Evolutionary conservation across 1,140 invertebrate species (phyloP), one percentile per base, ranked within the genome.

Genomic region (Ladona fulva): DNA sequence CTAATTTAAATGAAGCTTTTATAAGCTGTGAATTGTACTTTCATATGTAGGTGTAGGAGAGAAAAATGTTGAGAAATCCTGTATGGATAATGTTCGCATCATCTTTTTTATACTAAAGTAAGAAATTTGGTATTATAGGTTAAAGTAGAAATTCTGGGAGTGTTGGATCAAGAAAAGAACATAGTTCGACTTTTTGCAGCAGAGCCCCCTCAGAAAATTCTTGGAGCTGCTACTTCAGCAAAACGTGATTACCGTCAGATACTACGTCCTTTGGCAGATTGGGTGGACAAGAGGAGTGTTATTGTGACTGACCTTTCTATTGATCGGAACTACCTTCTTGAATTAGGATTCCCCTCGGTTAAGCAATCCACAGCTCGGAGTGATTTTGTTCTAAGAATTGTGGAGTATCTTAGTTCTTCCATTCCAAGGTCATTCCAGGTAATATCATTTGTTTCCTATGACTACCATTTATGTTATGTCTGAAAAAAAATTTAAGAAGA

Each of bases 91-190:
- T 37, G 8, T 37, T 37, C 8, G 29, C 8, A 37, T 37, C 8
- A 5, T 5, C 29, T 37, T 5, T 8, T 5, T 37, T 37, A 5
- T 37, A 5, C 29, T 37, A 8, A 37, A 5, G 1, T 37, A 37
- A 8, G 29, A 37, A 5, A 37, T 37, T 24, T 76, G n/a, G 44
- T 25, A 12, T n/a, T 76, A 42, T 29, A 79, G 24, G 92, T 95
- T 0, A 95, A 95, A 85, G 94, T 96, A 10, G 94, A 96, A 86
- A 94, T 96, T 25, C 85, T 96, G 10, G 94, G 94, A 19, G 90
- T 95, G n/a, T 86, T 94, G 29, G 93, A 96, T 85, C 88, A 90
- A 66, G 85, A 89, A 25, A 89, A 89, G n/a, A 94, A 93, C 81
- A 85, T 90, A 19, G 87, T 95, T 77, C 87, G 93, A 24, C 86